Percentiles rank a stretch among this genome's conserved stretches.
These are phyloP conservation scores for Triplophysa rosa DNA, from an alignment of 2,113 vertebrate genomes.

Conservation along the genomic window DNA sequence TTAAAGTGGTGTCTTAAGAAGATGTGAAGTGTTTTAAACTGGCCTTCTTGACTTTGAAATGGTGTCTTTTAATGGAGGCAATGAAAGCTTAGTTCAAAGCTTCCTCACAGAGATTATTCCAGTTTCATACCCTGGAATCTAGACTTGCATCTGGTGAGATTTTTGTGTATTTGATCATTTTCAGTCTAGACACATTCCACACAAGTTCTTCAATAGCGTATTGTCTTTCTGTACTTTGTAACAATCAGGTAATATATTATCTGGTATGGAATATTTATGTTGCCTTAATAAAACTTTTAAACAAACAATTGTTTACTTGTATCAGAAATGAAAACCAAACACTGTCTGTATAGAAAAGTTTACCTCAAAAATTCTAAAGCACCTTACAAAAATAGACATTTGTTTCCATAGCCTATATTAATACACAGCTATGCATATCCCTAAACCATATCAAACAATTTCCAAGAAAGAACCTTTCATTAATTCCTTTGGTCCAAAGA, in stretches of 20 bases:
- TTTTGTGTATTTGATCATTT: neutral
- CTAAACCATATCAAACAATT: neutral
- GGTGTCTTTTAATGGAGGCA: slow-evolving; percentile 4
- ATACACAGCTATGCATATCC: neutral
- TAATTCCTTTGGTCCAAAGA: slow-evolving; percentile 9
- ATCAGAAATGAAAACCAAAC: neutral
- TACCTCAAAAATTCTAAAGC: neutral
- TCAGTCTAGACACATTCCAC: neutral
- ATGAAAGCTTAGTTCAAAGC: neutral
- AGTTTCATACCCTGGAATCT: neutral
- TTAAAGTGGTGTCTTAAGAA: neutral
- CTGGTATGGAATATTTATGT: slow-evolving; percentile 5
- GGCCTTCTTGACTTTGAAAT: neutral
- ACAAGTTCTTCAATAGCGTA: neutral
- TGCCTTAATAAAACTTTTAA: slow-evolving; percentile 29
- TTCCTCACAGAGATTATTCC: neutral
- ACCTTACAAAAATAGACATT: neutral
- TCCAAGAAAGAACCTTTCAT: neutral
- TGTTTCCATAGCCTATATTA: neutral
- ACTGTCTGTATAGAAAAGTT: neutral
- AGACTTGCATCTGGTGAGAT: neutral
- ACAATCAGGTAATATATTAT: neutral
- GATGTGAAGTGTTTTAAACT: neutral
- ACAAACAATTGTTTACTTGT: neutral
- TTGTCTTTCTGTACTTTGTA: neutral